Evolutionary conservation across 2,113 vertebrate species (phyloP), one percentile per base, ranked within the genome.

Genomic region (Etheostoma cragini): DNA sequence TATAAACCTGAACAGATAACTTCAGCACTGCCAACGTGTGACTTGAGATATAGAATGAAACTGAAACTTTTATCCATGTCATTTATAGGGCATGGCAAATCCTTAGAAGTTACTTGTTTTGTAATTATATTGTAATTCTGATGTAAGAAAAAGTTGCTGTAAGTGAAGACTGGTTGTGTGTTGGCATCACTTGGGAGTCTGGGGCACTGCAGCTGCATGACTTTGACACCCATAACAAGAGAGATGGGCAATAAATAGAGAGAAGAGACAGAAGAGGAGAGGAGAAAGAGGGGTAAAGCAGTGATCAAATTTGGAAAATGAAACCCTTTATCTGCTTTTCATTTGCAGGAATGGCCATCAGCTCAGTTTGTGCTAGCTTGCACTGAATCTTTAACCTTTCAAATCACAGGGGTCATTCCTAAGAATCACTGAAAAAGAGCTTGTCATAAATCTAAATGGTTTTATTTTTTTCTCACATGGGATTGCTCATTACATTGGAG

Each of bases 401-500:
- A 81, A 88, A 89, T 89, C 78, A 76, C 3, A 24, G 6, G 70
- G 93, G 90, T 92, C 91, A 91, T 50, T 86, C 62, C 76, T 80
- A 68, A 70, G 82, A 92, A 89, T 92, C 80, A 76, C 72, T 81
- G 56, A 26, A 82, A 42, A 62, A 63, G 78, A 86, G 78, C 26
- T 42, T 19, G 90, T 90, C 92, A 91, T 94, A 94, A 93, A 93
- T 93, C 85, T 89, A 83, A 78, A 50, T 61, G 69, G 77, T 89
- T 85, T 87, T 64, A 81, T 85, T 86, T 87, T 83, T 78, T 73
- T 71, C 83, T 42, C 87, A 83, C 87, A 56, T 80, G 88, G 88
- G 88, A 92, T 88, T 77, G 86, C 89, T 93, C 91, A 93, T 94
- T 94, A 94, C 72, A 88, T 87, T 58, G 70, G 26, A 79, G 61